Evolutionary conservation across 2,888 invertebrate species (phyloP), one percentile per base, ranked within the genome.

Genomic region (Drosophila yooni): DNA sequence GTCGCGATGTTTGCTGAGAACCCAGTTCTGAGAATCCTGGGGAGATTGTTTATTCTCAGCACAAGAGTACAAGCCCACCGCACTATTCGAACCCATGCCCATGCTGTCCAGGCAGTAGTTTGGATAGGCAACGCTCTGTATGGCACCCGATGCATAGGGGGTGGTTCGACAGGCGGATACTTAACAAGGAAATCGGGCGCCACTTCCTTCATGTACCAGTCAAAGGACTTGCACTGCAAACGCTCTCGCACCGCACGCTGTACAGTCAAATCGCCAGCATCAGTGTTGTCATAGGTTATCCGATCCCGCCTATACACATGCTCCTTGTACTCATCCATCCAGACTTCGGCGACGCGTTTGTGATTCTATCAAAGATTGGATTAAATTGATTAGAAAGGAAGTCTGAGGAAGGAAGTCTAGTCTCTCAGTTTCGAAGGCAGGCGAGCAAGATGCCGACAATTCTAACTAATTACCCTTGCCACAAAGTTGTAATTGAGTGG

Each of bases 241-340:
- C 94, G 94, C 52, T 95, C 92, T 13, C 99, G 93, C 18, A 99
- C 93, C 0, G 95, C 96, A 70, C 94, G 95, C 94, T 98, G 98
- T 71, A 95, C 94, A 0, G 95, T 94, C 58, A 99, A 92, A 93
- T 99, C 96, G 0, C 99, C 98, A 0, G 97, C 94, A 92, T 97
- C 95, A n/a, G 98, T 94, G 1, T 92, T 91, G 18, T 95, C 94
- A 89, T 97, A 97, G 90, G 96, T 96, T 0, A 63, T 40, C 0
- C 98, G 97, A 36, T 97, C 94, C 0, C 98, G 94, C 73, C 94
- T 93, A 93, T 99, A 99, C 62, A 99, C 92, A 91, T 95, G 96
- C 81, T 98, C 95, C 2, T 97, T 97, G 92, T 98, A 99, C 89
- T 99, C 99, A 91, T 99, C 99, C 99, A 99, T 99, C 99, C 99